Base-by-base conservation (phyloP, 2,113 vertebrate species). In the Sprattus sprattus region DNA sequence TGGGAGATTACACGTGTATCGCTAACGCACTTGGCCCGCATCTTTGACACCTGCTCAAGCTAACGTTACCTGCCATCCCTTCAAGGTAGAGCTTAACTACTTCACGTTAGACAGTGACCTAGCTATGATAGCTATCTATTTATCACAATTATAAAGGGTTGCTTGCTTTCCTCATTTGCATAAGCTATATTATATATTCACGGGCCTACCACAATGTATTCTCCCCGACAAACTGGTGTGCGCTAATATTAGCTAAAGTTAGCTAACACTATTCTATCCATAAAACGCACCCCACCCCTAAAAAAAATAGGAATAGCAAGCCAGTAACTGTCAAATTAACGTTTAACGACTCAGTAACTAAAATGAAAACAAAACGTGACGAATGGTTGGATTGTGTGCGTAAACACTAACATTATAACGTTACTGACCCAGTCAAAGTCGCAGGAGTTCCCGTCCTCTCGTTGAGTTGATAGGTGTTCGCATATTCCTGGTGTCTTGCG, bases 361-460 rank as follows among this genome's bases (percentile, higher is more conserved):
- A 49, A 11, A 49, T 49, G 8, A 49, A 49, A 49, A 11, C 47
- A 49, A 8, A 49, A 49, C 6, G 47, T 49, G 9, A 9, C 47
- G 13, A 49, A 6, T 20, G 22, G 20, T 60, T 6, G 13, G 9
- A 49, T 49, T 49, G 9, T 20, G 4, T 18, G 52, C 6, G 54
- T 60, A 22, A 60, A 52, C 50, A 52, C 50, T 9, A 60, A 85
- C 47, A 78, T 6, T 25, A 7, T 60, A 22, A 60, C 54, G 20
- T 60, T 89, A 95, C 95, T 7, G 87, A 99, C 98, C 98, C 98
- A 99, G 92, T 99, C 98, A 84, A 99, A 99, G 95, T 98, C 98
- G 91, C 98, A 99, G 52, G 98, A 93, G 91, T 99, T 99, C 1
- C 98, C 97, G 20, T 99, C 98, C 92, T 99, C 98, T 47, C 98